Evolutionary conservation across 1,140 invertebrate genomes (phyloP), one percentile per base, ranked within the genome.

Genomic region (Drosophila sulfurigaster): DNA sequence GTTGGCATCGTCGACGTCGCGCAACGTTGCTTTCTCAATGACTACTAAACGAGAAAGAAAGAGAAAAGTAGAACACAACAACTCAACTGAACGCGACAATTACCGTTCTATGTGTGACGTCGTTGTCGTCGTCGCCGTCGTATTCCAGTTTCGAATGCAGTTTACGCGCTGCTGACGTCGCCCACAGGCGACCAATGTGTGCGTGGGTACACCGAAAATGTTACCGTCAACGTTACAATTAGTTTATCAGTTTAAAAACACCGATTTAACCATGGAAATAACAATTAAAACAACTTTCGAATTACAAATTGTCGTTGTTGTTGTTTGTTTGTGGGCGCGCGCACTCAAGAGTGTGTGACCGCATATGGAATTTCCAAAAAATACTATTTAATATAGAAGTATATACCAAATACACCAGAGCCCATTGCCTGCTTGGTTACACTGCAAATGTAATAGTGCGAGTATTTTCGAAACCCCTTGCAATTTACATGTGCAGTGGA

Each of bases 1-100:
- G 66, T 69, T 49, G 46, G n/a, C 41, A 60, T 64, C 56, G 66
- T 69, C 56, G 46, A 43, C 41, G 66, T 69, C 56, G 46, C 76
- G 78, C 71, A 62, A 69, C 72, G 75, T 80, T 80, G 70, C 65
- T 56, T 80, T 75, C 76, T 78, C 71, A 80, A 79, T 80, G 76
- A 70, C 56, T 52, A 78, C 71, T 78, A 58, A 59, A 51, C 65
- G 56, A 10, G 35, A 38, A 38, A 38, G 35, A 38, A 52, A 49
- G 58, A 63, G 70, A 62, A 77, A 77, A 49, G 63, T 66, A 77
- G 64, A 74, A 73, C 57, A 60, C 57, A 74, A 25, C 20, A 66
- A 38, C 35, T 10, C 35, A 38, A 38, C 35, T 62, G 58, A 74
- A 62, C 63, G 70, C 32, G 48, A 67, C 67, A 75, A 70, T 75